Conservation (phyloP, 1,140 invertebrate species). For the Halesus radiatus region DNA sequence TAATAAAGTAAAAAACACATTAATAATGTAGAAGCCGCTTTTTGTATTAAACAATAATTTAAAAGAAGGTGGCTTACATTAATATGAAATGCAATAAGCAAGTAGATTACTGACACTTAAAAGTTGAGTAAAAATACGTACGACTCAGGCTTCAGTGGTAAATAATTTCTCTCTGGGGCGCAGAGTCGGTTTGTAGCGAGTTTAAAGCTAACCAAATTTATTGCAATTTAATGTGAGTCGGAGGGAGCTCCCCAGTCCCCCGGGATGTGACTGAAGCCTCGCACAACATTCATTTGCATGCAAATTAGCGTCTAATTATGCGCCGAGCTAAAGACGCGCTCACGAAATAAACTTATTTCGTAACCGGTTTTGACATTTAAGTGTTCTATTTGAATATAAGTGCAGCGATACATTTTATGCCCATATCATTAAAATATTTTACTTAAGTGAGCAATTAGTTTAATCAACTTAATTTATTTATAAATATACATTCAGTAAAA, state of each 20-base stretch:
- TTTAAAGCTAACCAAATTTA: constrained; percentile 32
- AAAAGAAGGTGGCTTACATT: too few relatives aligned
- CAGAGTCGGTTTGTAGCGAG: neutral
- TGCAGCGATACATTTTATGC: neutral
- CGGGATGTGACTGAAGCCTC: constrained; percentile 26
- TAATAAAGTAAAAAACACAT: too few relatives aligned
- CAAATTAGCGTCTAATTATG: constrained; percentile 36
- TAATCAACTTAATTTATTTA: too few relatives aligned
- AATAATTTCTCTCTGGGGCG: neutral
- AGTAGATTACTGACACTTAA: too few relatives aligned
- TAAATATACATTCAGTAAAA: too few relatives aligned
- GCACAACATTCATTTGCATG: constrained; percentile 32
- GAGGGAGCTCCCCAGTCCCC: neutral
- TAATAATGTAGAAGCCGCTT: too few relatives aligned
- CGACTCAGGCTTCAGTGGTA: too few relatives aligned
- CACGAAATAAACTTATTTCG: constrained; percentile 27
- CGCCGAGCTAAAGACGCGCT: constrained; percentile 3
- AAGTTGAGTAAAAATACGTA: too few relatives aligned
- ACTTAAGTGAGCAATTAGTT: too few relatives aligned
- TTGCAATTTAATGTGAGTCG: constrained; percentile 31
- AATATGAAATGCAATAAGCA: too few relatives aligned
- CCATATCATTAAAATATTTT: neutral
- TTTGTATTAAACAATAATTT: too few relatives aligned
- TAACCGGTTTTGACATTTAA: constrained; percentile 17
- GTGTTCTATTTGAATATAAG: neutral